phyloP scores from a whole-genome alignment of 2,797 vertebrate genomes.

The Psittacula echo region DNA sequence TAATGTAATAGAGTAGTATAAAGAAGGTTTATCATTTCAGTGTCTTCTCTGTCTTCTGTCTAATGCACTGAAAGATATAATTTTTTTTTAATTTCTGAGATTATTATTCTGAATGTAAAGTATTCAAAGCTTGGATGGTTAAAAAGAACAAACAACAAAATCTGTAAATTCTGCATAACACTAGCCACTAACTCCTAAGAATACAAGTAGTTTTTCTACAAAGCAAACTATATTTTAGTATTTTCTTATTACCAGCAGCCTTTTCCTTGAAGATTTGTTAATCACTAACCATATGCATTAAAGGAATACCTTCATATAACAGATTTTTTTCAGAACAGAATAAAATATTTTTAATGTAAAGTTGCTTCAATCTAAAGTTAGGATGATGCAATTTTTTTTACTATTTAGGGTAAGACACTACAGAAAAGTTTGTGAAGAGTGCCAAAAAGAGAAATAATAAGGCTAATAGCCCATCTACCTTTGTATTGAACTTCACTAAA shows the following conservation, averaged over 20 bases:
- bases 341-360: background rate
- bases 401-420: conserved; percentile 40
- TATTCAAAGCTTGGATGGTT: background rate
- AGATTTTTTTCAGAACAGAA: background rate
- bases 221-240: background rate
- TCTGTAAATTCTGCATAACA: background rate
- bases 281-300: background rate
- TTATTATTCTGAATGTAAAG: background rate
- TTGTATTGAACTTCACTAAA: conserved; percentile 69
- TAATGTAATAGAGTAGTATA: background rate
- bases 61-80: background rate
- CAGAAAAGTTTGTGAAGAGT: conserved; percentile 34
- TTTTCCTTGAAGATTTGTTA: background rate
- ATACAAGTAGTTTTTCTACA: background rate
- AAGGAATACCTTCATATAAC: background rate
- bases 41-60: background rate
- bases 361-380: background rate
- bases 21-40: background rate
- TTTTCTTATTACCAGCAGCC: background rate
- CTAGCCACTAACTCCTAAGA: background rate
- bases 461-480: conserved; percentile 7
- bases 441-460: conserved; percentile 15
- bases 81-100: background rate
- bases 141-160: background rate
- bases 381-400: background rate